A percentile compares a stretch with the other conserved stretches of the same genome.
Conservation (phyloP, 1,140 invertebrate species). For the Triops longicaudatus region DNA sequence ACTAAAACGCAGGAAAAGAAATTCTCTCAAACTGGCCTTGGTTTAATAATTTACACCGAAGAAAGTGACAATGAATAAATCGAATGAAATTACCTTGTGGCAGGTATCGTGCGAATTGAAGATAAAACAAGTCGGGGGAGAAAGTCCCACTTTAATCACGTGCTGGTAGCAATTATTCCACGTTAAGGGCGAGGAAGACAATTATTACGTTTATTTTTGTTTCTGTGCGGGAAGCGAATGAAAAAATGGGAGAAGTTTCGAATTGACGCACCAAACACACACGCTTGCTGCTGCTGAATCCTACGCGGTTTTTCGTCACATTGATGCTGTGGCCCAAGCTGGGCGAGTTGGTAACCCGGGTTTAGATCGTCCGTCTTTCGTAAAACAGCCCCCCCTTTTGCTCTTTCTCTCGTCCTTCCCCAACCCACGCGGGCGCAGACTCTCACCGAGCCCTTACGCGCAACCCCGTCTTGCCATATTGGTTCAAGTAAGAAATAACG, state of each 20-base stretch:
- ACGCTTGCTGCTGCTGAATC: background rate
- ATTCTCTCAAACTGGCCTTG: too few species aligned
- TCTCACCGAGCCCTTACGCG: background rate
- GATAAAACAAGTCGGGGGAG: background rate
- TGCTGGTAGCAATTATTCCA: background rate
- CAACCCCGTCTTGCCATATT: conserved; percentile 1
- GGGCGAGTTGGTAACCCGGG: background rate
- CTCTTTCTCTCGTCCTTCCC: too few species aligned
- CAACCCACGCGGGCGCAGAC: background rate
- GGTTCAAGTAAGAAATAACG: background rate
- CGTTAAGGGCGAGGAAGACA: background rate
- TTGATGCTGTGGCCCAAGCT: conserved; percentile 10
- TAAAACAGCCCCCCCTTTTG: background rate
- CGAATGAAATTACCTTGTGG: background rate
- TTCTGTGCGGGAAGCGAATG: background rate
- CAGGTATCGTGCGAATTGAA: background rate
- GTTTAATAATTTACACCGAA: too few species aligned
- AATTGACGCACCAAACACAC: background rate
- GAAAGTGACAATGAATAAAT: too few species aligned
- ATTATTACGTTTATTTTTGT: background rate
- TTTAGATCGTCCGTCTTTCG: conserved; percentile 6
- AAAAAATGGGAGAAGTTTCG: background rate
- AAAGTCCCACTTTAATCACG: background rate
- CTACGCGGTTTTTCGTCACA: conserved; percentile 2
- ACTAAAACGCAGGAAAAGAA: background rate